These are phyloP conservation scores for Acropora tenuis DNA, from an alignment of 64 coral and sea anemone species.

Conservation along the genomic window DNA sequence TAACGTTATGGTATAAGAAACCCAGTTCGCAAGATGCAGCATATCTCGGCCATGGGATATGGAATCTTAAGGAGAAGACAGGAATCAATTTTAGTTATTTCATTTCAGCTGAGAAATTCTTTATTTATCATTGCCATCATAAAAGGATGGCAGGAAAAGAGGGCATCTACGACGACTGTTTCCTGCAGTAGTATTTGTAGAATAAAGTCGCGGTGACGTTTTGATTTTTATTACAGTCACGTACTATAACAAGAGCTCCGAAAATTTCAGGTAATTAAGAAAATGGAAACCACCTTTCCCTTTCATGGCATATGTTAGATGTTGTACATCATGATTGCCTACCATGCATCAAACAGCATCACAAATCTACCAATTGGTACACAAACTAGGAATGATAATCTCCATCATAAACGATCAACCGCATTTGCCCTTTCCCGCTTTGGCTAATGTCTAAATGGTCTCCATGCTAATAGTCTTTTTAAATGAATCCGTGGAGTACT, in stretches of 20 bases:
- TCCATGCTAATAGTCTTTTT: neutral
- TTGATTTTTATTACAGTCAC: neutral
- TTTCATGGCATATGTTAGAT: neutral
- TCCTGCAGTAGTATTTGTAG: neutral
- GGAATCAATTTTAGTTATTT: neutral
- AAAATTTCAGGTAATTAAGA: constrained; percentile 29
- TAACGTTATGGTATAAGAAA: neutral
- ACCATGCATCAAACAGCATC: neutral
- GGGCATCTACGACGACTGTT: neutral
- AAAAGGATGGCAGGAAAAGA: no score
- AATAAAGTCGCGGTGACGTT: neutral
- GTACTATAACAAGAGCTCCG: neutral
- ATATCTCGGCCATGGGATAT: neutral
- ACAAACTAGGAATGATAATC: neutral
- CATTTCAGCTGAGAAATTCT: neutral
- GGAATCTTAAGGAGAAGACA: neutral
- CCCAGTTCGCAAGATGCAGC: neutral
- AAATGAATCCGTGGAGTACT: neutral
- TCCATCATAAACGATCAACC: neutral
- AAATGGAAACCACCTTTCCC: neutral
- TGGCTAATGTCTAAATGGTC: no score
- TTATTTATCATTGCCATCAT: no score
- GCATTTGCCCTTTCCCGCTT: neutral
- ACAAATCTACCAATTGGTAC: neutral
- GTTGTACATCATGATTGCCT: neutral